Evolutionary conservation across 2,797 vertebrate species (phyloP).

Genomic region (Somateria mollissima): DNA sequence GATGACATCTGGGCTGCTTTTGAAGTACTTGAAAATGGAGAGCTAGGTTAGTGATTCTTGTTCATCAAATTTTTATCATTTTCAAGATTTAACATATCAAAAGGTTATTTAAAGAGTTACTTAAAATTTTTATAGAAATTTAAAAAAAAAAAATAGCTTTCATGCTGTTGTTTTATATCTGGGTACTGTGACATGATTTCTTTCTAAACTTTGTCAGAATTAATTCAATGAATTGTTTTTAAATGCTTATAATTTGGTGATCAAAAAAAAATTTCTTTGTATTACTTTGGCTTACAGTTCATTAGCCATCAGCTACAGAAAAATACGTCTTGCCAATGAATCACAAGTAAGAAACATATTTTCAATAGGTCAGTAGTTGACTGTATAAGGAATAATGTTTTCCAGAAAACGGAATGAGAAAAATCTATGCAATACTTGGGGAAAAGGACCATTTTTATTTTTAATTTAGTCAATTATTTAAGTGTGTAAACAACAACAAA

Average conservation of each 20-base stretch:
- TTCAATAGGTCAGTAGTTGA: not conserved
- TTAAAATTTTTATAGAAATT: not conserved
- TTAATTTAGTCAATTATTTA: not conserved
- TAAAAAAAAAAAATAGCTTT: not conserved
- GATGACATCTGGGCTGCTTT: constrained; percentile 89
- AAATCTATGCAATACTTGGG: not conserved
- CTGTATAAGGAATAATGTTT: not conserved
- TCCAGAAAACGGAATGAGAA: not conserved
- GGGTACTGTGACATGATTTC: not conserved
- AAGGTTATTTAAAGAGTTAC: not conserved
- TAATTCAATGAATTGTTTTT: not conserved
- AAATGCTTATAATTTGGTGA: not conserved
- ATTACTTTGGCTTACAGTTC: not conserved
- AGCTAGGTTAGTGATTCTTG: constrained; percentile 84
- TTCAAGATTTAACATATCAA: not conserved
- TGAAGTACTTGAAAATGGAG: constrained; percentile 96
- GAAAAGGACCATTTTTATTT: not conserved
- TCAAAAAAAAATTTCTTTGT: not conserved
- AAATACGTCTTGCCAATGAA: not conserved
- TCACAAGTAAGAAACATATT: not conserved
- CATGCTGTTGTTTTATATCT: not conserved
- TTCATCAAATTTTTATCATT: not conserved
- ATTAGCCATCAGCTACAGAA: not conserved
- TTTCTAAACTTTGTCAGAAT: not conserved
- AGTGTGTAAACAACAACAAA: not conserved